Conservation (phyloP, 2,888 invertebrate genomes). For the Automeris io region DNA sequence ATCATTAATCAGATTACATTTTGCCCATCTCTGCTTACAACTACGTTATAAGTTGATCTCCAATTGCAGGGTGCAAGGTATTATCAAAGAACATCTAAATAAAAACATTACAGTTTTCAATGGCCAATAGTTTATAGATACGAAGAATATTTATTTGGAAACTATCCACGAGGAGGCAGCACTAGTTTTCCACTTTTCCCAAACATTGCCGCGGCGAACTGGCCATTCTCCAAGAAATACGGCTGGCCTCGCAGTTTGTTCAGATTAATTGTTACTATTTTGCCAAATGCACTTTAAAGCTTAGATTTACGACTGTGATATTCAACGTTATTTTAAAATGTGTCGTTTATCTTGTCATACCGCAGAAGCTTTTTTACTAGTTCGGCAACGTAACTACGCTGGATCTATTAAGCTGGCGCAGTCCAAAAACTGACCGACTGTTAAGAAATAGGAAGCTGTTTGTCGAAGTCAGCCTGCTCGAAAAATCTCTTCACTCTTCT, state of each 20-base stretch:
- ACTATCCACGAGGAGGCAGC: background rate
- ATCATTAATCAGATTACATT: no score
- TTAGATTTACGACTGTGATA: conserved; percentile 39
- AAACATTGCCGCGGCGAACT: conserved; percentile 23
- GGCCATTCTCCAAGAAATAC: conserved; percentile 44
- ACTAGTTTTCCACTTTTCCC: conserved; percentile 2
- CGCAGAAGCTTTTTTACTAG: conserved; percentile 8
- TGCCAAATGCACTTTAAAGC: conserved; percentile 55
- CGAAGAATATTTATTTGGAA: background rate
- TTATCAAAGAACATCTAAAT: no score
- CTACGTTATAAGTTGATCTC: no score
- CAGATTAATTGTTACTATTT: conserved; percentile 64
- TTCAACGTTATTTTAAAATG: conserved; percentile 34
- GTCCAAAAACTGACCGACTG: no score
- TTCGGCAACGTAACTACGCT: no score
- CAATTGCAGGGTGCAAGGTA: no score
- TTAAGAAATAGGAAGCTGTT: no score
- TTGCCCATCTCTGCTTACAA: no score
- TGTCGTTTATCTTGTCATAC: conserved; percentile 23
- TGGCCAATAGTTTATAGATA: background rate
- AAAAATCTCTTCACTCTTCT: no score
- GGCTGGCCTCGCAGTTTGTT: conserved; percentile 38
- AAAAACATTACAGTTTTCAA: background rate
- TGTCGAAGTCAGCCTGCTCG: no score
- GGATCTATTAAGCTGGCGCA: no score